Base-by-base conservation (phyloP, 2,797 vertebrate genomes). In the Myotis findleyi region DNA sequence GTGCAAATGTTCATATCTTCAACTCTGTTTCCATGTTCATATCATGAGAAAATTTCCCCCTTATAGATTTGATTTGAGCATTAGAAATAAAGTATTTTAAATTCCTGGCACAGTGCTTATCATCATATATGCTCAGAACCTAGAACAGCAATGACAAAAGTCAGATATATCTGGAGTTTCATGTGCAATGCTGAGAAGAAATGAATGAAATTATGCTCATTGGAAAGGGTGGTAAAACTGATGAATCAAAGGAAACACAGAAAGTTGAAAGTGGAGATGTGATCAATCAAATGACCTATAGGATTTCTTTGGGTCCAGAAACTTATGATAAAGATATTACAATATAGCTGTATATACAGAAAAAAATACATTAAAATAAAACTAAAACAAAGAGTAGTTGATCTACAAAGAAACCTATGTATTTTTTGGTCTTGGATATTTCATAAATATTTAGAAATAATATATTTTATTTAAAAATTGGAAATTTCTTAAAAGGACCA, bases 401-500 rank as follows among this genome's bases (percentile, higher is more conserved):
- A 33, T 59, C 27, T 77, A 68, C 76, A 3, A 68, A 68, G 59
- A 88, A 44, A 87, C 23, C 11, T 87, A 27, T 36, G n/a, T 13
- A 57, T 72, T 25, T 92, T 49, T 55, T 79, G 20, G 13, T 27
- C 41, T 51, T n/a, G 23, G 13, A 10, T 44, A 20, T 44, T 72
- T 89, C 62, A 5, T 49, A 91, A 92, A 62, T 85, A 93, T 76
- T 94, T 87, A 87, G 69, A 72, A 68, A 95, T n/a, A 55, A 49
- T 0, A 68, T n/a, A 17, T 76, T 75, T 36, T 33, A 14, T 91
- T 75, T 33, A 62, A 94, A 87, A 77, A 66, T 36, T 21, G 49
- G 66, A 75, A 87, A 38, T 6, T 69, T 89, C 27, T 88, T 87
- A 49, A 77, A 88, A 33, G 12, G 9, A 47, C 10, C 80, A 57